phyloP scores from a whole-genome alignment of 1,140 invertebrate species.

The Diprion similis region DNA sequence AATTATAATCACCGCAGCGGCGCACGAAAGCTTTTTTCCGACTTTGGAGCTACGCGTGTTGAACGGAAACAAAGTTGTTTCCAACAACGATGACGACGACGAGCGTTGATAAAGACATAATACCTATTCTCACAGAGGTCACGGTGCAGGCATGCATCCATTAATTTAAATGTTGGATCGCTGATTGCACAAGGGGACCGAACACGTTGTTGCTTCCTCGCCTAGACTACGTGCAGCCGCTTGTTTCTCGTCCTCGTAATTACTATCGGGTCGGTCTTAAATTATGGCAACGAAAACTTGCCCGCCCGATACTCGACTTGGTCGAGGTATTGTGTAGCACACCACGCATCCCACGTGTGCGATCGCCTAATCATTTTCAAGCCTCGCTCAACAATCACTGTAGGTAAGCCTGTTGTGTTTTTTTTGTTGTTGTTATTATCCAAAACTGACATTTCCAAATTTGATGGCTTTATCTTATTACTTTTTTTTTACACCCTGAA shows the following conservation, averaged over 20 bases:
- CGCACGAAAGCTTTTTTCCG: not conserved
- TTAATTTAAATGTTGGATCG: constrained; percentile 4
- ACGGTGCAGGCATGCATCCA: constrained; percentile 6
- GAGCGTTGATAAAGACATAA: not conserved
- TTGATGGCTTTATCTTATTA: too few species aligned
- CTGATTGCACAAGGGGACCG: constrained; percentile 6
- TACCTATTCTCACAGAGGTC: constrained; percentile 2
- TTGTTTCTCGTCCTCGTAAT: not conserved
- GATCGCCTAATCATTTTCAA: too few species aligned
- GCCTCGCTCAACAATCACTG: too few species aligned
- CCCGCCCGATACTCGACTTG: not conserved
- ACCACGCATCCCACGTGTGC: too few species aligned
- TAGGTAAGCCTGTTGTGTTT: too few species aligned
- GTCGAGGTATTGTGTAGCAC: too few species aligned
- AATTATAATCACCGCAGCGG: too few species aligned
- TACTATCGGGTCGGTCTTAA: constrained; percentile 3
- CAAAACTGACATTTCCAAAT: too few species aligned
- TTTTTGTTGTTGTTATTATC: too few species aligned
- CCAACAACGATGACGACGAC: not conserved
- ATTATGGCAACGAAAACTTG: constrained; percentile 5
- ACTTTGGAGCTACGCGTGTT: not conserved
- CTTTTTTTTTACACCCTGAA: too few species aligned
- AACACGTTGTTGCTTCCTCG: not conserved
- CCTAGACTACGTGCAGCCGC: not conserved
- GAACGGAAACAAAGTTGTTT: not conserved